A percentile compares a stretch with the other conserved stretches of the same genome.
Evolutionary conservation across 1,140 invertebrate species (phyloP).

Genomic region (Orius insidiosus): DNA sequence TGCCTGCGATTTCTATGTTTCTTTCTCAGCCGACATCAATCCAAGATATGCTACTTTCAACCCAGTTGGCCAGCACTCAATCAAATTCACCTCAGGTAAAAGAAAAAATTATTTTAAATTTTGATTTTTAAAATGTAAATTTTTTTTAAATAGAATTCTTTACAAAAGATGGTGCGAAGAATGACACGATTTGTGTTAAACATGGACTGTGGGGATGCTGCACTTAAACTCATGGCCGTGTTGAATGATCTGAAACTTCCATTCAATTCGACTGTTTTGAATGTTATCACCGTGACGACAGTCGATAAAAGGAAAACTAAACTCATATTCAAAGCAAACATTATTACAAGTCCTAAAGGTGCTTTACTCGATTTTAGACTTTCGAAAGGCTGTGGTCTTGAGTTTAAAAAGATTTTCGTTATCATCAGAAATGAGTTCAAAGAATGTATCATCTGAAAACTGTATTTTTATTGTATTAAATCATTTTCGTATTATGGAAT

Average conservation of each 20-base stretch:
- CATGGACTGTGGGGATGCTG: constrained; percentile 40
- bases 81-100: constrained; percentile 28
- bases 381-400: constrained; percentile 87
- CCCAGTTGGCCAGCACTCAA: constrained; percentile 51
- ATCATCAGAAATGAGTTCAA: constrained; percentile 32
- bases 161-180: constrained; percentile 67
- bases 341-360: constrained; percentile 58
- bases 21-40: constrained; percentile 71
- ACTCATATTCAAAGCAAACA: constrained; percentile 65
- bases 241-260: constrained; percentile 38
- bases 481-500: no score
- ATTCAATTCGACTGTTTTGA: neutral
- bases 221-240: constrained; percentile 38
- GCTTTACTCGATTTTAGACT: constrained; percentile 74
- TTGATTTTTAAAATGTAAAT: neutral
- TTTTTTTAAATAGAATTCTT: constrained; percentile 37
- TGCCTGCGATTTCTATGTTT: neutral
- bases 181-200: constrained; percentile 84
- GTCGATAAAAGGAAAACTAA: constrained; percentile 55
- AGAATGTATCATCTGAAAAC: neutral
- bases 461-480: neutral
- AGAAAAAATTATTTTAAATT: neutral
- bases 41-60: constrained; percentile 63
- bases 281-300: constrained; percentile 46
- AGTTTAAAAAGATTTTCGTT: constrained; percentile 83